Evolutionary conservation across 2,113 vertebrate genomes (phyloP).

Genomic region (Eulacestoma nigropectus): DNA sequence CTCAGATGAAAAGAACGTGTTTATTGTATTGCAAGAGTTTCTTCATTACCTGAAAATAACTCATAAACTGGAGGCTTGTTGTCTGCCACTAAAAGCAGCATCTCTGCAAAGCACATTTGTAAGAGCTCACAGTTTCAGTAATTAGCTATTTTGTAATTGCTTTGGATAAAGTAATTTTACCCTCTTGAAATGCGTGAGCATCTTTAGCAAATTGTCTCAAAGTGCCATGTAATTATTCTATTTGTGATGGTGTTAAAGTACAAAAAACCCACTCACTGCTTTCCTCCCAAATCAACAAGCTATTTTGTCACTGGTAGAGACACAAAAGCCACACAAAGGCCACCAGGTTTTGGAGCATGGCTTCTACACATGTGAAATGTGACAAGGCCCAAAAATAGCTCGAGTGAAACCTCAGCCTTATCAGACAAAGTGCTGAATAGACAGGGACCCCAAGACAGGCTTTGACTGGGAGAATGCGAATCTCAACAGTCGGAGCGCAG

Average conservation of each 20-base stretch:
- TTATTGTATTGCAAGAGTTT: conserved; percentile 5
- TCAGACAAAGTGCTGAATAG: neutral
- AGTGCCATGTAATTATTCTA: conserved; percentile 63
- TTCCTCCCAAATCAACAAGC: conserved; percentile 36
- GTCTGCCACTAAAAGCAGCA: conserved; percentile 29
- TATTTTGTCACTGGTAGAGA: neutral
- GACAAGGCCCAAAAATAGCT: neutral
- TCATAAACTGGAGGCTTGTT: conserved; percentile 39
- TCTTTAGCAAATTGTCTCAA: conserved; percentile 62
- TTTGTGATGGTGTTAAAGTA: conserved; percentile 33
- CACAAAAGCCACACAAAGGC: neutral
- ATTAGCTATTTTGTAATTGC: conserved; percentile 70
- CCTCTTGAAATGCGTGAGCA: conserved; percentile 48
- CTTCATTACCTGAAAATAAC: conserved; percentile 51
- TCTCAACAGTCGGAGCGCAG: neutral
- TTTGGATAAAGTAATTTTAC: conserved; percentile 55
- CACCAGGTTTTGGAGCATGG: neutral
- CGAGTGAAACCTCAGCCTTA: neutral
- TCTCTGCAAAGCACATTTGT: conserved; percentile 58
- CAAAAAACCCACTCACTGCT: conserved; percentile 30
- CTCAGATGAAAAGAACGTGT: neutral
- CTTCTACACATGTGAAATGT: neutral
- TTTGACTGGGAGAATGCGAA: neutral
- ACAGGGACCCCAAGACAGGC: neutral
- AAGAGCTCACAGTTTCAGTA: conserved; percentile 63